phyloP scores from a whole-genome alignment of 2,797 vertebrate species.

The Oreortyx pictus region DNA sequence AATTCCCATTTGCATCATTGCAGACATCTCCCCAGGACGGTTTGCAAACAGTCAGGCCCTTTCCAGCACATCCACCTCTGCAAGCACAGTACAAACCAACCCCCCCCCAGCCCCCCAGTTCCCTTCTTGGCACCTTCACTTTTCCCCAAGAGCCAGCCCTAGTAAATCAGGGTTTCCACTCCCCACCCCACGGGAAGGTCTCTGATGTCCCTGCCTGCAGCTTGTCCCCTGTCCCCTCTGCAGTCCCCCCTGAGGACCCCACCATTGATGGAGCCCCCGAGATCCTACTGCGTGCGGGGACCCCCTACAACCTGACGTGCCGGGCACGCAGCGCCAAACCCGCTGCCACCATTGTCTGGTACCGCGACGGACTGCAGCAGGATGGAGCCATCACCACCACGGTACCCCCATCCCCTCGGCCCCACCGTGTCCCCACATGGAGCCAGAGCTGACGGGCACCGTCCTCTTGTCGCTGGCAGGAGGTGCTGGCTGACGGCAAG shows the following conservation, averaged over 20 bases:
- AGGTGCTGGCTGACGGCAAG: slow-evolving; percentile 90
- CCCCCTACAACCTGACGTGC: slow-evolving; percentile 90
- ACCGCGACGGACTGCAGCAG: slow-evolving; percentile 86
- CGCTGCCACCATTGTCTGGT: slow-evolving; percentile 90
- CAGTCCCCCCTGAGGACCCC: slow-evolving; percentile 93
- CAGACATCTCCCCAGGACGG: not conserved
- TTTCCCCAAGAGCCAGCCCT: not conserved
- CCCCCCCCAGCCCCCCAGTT: not conserved
- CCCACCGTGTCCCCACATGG: rapidly evolving
- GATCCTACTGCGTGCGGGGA: slow-evolving; percentile 90
- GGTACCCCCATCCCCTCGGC: slow-evolving; percentile 66
- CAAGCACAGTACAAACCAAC: not conserved
- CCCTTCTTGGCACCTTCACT: no score
- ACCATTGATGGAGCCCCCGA: slow-evolving; percentile 89
- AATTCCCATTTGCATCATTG: not conserved
- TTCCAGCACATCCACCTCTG: not conserved
- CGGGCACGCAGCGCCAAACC: slow-evolving; percentile 91
- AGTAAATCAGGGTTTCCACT: not conserved
- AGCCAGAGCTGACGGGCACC: not conserved
- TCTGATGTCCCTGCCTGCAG: not conserved
- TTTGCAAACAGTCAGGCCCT: not conserved
- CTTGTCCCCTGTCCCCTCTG: not conserved
- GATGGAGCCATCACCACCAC: slow-evolving; percentile 87
- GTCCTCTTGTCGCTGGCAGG: slow-evolving; percentile 72
- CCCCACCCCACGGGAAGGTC: not conserved